Evolutionary conservation across 2,888 invertebrate species (phyloP).

Genomic region (Tetragonula carbonaria): DNA sequence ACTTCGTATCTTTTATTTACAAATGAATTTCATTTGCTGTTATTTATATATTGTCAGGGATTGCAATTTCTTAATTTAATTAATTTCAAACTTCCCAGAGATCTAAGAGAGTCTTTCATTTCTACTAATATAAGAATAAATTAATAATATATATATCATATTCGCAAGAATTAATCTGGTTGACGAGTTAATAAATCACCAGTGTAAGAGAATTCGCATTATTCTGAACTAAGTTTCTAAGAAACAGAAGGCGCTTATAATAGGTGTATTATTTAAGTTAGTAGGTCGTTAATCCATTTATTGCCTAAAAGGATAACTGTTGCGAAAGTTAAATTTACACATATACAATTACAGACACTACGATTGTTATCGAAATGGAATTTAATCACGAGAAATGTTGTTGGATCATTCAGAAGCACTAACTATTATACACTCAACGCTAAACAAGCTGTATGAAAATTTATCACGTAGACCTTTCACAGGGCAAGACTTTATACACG

Average conservation of each 20-base stretch:
- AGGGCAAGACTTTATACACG: conserved; percentile 30
- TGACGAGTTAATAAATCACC: not conserved
- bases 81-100: no score
- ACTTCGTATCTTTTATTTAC: not conserved
- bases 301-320: conserved; percentile 4
- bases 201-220: not conserved
- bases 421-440: not conserved
- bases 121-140: no score
- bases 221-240: not conserved
- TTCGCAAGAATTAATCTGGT: not conserved
- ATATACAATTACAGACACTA: not conserved
- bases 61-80: not conserved
- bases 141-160: no score
- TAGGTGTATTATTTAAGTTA: not conserved
- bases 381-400: conserved; percentile 5
- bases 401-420: conserved; percentile 47
- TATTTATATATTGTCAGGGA: not conserved
- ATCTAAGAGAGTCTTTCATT: no score
- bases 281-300: not conserved
- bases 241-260: not conserved
- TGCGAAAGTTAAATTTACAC: no score
- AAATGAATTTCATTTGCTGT: not conserved
- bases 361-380: not conserved
- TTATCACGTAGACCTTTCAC: conserved; percentile 40
- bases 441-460: conserved; percentile 39